These are phyloP conservation scores for Ips nitidus DNA, from an alignment of 1,140 invertebrate genomes.

Conservation along the genomic window DNA sequence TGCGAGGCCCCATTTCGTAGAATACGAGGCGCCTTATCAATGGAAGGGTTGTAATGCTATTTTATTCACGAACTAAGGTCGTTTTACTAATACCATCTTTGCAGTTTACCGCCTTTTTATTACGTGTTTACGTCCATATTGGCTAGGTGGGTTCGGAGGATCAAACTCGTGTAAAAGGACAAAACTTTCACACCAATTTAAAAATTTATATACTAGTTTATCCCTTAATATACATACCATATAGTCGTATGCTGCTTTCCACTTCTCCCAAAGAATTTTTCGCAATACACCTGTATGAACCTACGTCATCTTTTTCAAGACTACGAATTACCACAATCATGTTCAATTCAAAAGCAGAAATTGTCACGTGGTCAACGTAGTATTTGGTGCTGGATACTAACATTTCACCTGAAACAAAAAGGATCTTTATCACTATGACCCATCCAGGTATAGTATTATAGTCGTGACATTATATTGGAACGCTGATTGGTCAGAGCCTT, in stretches of 20 bases:
- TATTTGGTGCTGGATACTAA: constrained; percentile 79
- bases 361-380: constrained; percentile 70
- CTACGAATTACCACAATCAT: constrained; percentile 82
- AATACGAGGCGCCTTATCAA: neutral
- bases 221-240: constrained; percentile 65
- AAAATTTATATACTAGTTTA: no score
- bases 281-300: constrained; percentile 84
- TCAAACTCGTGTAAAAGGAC: constrained; percentile 7
- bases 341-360: constrained; percentile 78
- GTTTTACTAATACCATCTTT: constrained; percentile 26
- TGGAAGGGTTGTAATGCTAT: constrained; percentile 19
- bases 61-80: constrained; percentile 24
- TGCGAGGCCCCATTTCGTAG: no score
- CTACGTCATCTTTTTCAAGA: constrained; percentile 77
- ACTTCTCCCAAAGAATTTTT: constrained; percentile 90
- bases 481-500: no score
- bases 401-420: constrained; percentile 69
- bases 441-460: no score
- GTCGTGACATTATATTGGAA: no score
- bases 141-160: constrained; percentile 19
- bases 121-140: constrained; percentile 27
- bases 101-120: constrained; percentile 32
- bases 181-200: constrained; percentile 11
- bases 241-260: constrained; percentile 84
- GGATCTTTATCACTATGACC: no score